A percentile compares a stretch with the other conserved stretches of the same genome.
These are phyloP conservation scores for Chaetoderma sp. DNA, from an alignment of 2,888 invertebrate genomes.

Conservation along the genomic window DNA sequence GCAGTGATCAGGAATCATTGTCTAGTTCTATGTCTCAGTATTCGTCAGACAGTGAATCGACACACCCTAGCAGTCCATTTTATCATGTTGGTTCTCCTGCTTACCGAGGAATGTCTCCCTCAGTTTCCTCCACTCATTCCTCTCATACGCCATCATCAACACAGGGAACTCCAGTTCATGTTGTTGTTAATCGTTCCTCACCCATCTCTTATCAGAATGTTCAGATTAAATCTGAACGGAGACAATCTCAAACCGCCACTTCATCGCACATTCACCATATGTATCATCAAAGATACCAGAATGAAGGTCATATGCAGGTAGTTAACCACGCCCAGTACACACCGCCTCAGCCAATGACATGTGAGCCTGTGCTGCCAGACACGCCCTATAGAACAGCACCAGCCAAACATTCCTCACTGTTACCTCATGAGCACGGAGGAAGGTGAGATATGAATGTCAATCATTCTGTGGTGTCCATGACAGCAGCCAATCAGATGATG, in stretches of 20 bases:
- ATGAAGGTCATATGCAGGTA: constrained; percentile 39
- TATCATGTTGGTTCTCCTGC: constrained; percentile 33
- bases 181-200: constrained; percentile 5
- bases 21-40: constrained; percentile 52
- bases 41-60: constrained; percentile 51
- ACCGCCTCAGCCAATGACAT: constrained; percentile 72
- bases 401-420: constrained; percentile 1
- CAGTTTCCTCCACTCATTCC: constrained; percentile 10
- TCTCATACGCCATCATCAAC: constrained; percentile 22
- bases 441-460: constrained; percentile 34
- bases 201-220: neutral
- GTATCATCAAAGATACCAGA: neutral
- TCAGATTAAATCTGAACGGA: neutral
- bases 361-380: constrained; percentile 66
- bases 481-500: neutral
- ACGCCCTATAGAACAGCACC: constrained; percentile 2
- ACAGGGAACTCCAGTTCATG: constrained; percentile 12
- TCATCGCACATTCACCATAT: neutral
- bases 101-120: neutral
- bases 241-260: neutral
- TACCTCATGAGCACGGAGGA: constrained; percentile 13
- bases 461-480: too few relatives aligned
- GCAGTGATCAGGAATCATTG: constrained; percentile 39
- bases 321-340: constrained; percentile 68
- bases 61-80: constrained; percentile 40